Conservation (phyloP, 2,113 vertebrate species). For the Pontoporia blainvillei region DNA sequence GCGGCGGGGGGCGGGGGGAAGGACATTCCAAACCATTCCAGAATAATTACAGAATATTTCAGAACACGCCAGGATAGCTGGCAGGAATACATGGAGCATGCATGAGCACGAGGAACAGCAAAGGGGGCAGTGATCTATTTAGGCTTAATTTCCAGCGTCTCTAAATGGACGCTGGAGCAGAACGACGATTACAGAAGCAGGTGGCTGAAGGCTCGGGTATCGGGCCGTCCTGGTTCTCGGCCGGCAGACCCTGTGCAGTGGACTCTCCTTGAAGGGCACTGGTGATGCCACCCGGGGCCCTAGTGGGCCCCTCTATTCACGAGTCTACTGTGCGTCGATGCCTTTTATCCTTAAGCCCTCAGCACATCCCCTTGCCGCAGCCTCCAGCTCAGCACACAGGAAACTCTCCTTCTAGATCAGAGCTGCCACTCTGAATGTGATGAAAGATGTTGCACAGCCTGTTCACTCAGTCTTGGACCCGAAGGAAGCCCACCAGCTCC, state of each 20-base stretch:
- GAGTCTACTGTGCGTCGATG: background rate
- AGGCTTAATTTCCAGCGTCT: background rate
- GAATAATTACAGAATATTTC: background rate
- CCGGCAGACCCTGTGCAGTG: accelerated
- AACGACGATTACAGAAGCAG: accelerated
- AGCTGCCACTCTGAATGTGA: background rate
- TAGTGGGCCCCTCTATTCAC: accelerated
- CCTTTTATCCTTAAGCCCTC: background rate
- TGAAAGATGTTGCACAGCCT: background rate
- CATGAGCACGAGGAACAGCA: background rate
- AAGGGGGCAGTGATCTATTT: background rate
- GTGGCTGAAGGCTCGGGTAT: accelerated
- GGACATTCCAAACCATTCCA: background rate
- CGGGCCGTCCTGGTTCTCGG: accelerated
- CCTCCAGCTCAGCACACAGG: background rate
- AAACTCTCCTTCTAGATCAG: background rate
- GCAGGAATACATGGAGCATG: accelerated
- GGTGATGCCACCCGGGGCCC: background rate
- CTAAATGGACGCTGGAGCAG: background rate
- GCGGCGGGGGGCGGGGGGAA: background rate
- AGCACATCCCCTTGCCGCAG: slow-evolving; percentile 5
- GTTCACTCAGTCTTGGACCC: background rate
- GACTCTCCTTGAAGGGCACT: too few relatives aligned
- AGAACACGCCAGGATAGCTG: background rate
- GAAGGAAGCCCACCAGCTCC: slow-evolving; percentile 4